These are phyloP conservation scores for Heliothis subflexa DNA, from an alignment of 1,140 invertebrate genomes.

Conservation along the genomic window DNA sequence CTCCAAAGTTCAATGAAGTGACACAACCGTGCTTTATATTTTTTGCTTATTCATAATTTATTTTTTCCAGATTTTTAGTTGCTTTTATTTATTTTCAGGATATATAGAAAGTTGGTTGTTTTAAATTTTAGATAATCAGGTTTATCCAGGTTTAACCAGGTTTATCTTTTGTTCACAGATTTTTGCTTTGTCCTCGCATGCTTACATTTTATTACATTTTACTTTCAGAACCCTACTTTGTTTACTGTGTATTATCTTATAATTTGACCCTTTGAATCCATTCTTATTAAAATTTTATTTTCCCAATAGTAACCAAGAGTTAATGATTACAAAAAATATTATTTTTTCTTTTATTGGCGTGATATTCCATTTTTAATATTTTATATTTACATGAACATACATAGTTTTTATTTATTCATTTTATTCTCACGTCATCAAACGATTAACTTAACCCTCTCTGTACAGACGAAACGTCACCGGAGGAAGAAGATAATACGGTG, in stretches of 20 bases:
- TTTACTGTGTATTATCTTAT: not conserved
- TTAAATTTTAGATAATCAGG: not conserved
- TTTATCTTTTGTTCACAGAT: conserved; percentile 31
- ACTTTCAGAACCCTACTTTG: not conserved
- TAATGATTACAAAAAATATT: no score
- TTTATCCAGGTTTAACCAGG: no score
- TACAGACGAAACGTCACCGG: conserved; percentile 70
- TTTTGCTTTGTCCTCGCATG: conserved; percentile 16
- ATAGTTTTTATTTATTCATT: not conserved
- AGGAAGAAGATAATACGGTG: conserved; percentile 76
- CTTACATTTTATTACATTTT: not conserved
- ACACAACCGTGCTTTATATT: not conserved
- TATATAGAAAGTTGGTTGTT: no score
- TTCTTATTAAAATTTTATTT: not conserved
- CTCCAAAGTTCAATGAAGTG: not conserved
- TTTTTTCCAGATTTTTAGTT: not conserved
- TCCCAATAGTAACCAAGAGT: not conserved
- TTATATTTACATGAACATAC: not conserved
- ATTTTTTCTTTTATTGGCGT: no score
- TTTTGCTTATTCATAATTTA: conserved; percentile 3
- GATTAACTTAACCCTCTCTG: conserved; percentile 27
- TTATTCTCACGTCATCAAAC: not conserved
- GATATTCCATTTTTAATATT: not conserved
- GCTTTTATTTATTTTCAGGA: not conserved
- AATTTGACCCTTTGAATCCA: not conserved